A percentile compares a stretch with the other conserved stretches of the same genome.
phyloP scores from a whole-genome alignment of 1,140 invertebrate species.

The Cherax quadricarinatus region DNA sequence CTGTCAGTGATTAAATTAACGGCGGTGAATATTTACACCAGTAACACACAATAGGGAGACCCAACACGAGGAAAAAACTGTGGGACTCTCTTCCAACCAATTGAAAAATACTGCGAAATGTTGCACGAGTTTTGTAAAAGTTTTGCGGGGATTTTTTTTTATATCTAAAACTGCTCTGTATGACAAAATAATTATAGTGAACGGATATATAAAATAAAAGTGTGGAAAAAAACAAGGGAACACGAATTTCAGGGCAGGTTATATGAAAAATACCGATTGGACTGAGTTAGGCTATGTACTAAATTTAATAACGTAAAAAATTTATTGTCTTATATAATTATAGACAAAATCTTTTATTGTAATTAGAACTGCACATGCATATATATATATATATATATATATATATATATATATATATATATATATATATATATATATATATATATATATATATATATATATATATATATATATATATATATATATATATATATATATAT shows the following conservation, averaged over 20 bases:
- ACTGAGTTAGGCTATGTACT: no score
- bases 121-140: background rate
- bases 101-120: constrained; percentile 5
- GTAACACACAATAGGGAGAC: background rate
- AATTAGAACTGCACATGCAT: no score
- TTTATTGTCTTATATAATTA: no score
- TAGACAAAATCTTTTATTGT: no score
- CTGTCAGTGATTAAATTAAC: constrained; percentile 63
- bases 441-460: no score
- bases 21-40: constrained; percentile 64
- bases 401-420: no score
- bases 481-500: no score
- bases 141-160: background rate
- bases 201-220: constrained; percentile 2
- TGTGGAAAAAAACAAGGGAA: background rate
- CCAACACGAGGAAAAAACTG: background rate
- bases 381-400: no score
- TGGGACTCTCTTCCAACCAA: background rate
- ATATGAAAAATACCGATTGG: no score
- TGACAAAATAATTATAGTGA: background rate
- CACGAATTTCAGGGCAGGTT: background rate
- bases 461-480: no score
- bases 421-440: no score
- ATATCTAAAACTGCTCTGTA: background rate
- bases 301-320: no score